Percentiles rank a stretch among this genome's conserved stretches.
These are phyloP conservation scores for Trissoscelio sp. DNA, from an alignment of 2,888 invertebrate species.

Conservation along the genomic window DNA sequence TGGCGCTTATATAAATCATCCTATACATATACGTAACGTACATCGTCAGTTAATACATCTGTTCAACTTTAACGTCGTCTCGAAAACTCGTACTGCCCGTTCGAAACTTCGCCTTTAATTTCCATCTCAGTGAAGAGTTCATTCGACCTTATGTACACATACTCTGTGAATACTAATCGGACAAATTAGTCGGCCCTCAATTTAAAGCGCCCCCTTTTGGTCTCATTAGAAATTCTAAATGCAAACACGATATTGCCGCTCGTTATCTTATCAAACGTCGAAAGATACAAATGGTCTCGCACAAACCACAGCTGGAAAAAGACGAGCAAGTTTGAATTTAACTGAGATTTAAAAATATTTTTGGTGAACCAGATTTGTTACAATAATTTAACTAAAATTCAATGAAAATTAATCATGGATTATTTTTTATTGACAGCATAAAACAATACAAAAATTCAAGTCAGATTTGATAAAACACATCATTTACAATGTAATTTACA, in stretches of 20 bases:
- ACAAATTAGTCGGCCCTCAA: conserved; percentile 27
- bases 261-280: conserved; percentile 45
- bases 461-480: no score
- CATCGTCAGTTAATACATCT: conserved; percentile 81
- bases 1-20: conserved; percentile 77
- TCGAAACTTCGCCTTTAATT: conserved; percentile 45
- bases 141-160: conserved; percentile 53
- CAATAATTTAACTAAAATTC: no score
- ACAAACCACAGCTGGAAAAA: conserved; percentile 6
- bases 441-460: no score
- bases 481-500: no score
- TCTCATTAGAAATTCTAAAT: conserved; percentile 19
- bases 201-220: conserved; percentile 3
- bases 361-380: no score
- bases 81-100: conserved; percentile 17
- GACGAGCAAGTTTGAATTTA: no score
- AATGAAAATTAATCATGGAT: no score
- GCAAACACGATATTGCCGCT: conserved; percentile 6
- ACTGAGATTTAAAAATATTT: no score
- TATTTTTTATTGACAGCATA: no score
- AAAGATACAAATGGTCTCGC: conserved; percentile 37
- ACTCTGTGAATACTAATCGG: conserved; percentile 48
- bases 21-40: conserved; percentile 80
- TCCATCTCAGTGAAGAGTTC: conserved; percentile 24
- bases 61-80: conserved; percentile 78